phyloP scores from a whole-genome alignment of 2,888 invertebrate species.

The Ectropis crepuscularia region DNA sequence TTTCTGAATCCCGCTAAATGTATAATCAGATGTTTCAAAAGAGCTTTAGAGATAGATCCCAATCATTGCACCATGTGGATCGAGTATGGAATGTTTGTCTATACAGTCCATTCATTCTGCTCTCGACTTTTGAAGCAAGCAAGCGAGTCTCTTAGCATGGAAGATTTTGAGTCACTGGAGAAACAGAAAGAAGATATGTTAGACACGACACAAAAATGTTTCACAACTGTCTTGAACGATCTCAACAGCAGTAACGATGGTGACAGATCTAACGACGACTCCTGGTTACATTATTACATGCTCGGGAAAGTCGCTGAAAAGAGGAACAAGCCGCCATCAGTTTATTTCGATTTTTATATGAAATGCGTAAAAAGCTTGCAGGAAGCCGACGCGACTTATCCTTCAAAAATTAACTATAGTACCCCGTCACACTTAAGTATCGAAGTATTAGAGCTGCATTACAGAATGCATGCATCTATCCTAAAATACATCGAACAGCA shows the following conservation, averaged over 20 bases:
- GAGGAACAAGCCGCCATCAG: slow-evolving; percentile 88
- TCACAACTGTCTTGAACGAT: slow-evolving; percentile 87
- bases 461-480: slow-evolving; percentile 94
- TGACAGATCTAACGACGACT: slow-evolving; percentile 90
- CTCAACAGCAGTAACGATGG: slow-evolving; percentile 80
- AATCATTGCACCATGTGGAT: slow-evolving; percentile 92
- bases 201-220: slow-evolving; percentile 91
- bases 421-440: slow-evolving; percentile 93
- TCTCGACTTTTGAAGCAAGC: slow-evolving; percentile 94
- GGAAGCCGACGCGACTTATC: slow-evolving; percentile 93
- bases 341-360: slow-evolving; percentile 92
- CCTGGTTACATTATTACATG: slow-evolving; percentile 97
- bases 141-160: slow-evolving; percentile 89
- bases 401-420: slow-evolving; percentile 93
- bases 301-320: slow-evolving; percentile 98
- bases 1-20: slow-evolving; percentile 89
- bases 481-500: slow-evolving; percentile 93
- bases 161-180: slow-evolving; percentile 89
- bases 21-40: slow-evolving; percentile 92
- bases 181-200: slow-evolving; percentile 92
- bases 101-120: slow-evolving; percentile 95
- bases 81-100: slow-evolving; percentile 96
- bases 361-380: slow-evolving; percentile 91
- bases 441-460: slow-evolving; percentile 94
- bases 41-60: slow-evolving; percentile 90